These are phyloP conservation scores for Hydraecia micacea DNA, from an alignment of 2,888 invertebrate genomes.

Conservation along the genomic window DNA sequence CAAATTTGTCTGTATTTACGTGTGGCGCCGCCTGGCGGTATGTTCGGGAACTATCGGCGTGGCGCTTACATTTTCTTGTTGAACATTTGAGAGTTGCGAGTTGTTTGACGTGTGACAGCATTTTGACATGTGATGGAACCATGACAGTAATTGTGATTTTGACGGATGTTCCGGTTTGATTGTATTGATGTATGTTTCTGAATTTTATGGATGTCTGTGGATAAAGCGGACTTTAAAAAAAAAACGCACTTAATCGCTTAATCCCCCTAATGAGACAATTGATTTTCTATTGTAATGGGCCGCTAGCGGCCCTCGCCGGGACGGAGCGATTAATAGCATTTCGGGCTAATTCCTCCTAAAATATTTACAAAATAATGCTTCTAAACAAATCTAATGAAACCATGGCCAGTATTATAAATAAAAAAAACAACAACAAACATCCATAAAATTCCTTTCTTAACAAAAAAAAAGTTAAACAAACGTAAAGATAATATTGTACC, in stretches of 20 bases:
- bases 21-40: conserved; percentile 62
- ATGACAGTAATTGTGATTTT: conserved; percentile 62
- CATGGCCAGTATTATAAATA: conserved; percentile 41
- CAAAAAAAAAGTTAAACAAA: not conserved
- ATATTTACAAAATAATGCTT: not conserved
- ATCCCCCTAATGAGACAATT: too few relatives aligned
- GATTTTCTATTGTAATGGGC: too few relatives aligned
- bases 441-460: conserved; percentile 21
- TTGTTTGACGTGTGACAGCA: conserved; percentile 59
- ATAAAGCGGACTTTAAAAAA: not conserved
- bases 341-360: not conserved
- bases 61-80: conserved; percentile 67
- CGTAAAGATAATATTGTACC: not conserved
- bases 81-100: conserved; percentile 57
- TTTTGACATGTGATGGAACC: conserved; percentile 58
- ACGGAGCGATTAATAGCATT: conserved; percentile 27
- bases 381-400: conserved; percentile 11
- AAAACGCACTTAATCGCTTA: conserved; percentile 8
- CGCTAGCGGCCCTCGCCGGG: too few relatives aligned
- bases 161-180: conserved; percentile 49
- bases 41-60: conserved; percentile 42
- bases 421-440: conserved; percentile 19
- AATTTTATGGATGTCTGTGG: conserved; percentile 47
- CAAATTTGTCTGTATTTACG: conserved; percentile 72
- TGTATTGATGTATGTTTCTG: conserved; percentile 26